Conservation (phyloP, 2,888 invertebrate genomes). For the Tachina grossa region DNA sequence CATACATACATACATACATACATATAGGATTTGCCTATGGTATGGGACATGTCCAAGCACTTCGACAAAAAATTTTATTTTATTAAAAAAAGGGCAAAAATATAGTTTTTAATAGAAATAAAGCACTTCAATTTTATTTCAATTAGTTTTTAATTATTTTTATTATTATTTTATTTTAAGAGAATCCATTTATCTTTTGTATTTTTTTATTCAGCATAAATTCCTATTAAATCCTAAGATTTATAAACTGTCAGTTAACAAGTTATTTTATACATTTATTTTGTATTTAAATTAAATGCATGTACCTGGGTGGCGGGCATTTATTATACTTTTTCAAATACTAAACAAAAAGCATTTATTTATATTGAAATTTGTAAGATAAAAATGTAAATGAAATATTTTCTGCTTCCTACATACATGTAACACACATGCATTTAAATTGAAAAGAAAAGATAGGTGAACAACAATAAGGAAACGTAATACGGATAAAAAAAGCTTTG, state of each 20-base stretch:
- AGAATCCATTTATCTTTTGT: background rate
- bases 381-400: constrained; percentile 49
- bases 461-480: background rate
- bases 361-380: constrained; percentile 37
- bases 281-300: constrained; percentile 16
- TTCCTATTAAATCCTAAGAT: constrained; percentile 8
- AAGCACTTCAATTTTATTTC: too few species aligned
- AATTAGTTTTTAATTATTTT: too few species aligned
- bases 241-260: constrained; percentile 37
- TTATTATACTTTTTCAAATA: constrained; percentile 2
- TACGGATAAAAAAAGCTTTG: background rate
- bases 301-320: constrained; percentile 9
- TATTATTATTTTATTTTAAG: too few species aligned
- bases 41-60: too few species aligned
- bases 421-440: constrained; percentile 29
- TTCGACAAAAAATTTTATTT: too few species aligned
- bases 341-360: constrained; percentile 23
- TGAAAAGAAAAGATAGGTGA: background rate
- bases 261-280: constrained; percentile 39
- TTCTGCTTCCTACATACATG: background rate
- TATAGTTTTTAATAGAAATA: too few species aligned
- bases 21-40: too few species aligned
- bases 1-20: too few species aligned
- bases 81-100: too few species aligned
- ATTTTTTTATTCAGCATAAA: constrained; percentile 8